Conservation (phyloP, 1,140 invertebrate species). For the Palaemon carinicauda region DNA sequence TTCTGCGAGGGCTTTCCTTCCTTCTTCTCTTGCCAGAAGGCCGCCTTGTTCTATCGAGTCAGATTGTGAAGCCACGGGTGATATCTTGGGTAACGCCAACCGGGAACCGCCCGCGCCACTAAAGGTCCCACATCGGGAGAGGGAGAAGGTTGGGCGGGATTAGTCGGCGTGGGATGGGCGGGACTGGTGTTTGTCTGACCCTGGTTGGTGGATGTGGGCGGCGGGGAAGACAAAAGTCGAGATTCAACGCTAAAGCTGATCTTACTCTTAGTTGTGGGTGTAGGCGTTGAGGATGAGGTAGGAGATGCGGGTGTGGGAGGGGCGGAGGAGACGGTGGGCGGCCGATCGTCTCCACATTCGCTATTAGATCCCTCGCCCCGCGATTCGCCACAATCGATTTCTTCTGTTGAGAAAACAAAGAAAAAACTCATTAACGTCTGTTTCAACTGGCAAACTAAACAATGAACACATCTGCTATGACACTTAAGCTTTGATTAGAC, state of each 20-base stretch:
- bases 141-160: conserved; percentile 18
- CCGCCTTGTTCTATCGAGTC: conserved; percentile 20
- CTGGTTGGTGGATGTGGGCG: conserved; percentile 36
- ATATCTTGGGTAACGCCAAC: conserved; percentile 46
- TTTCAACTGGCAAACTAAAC: neutral
- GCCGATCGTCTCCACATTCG: conserved; percentile 40
- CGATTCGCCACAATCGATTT: conserved; percentile 29
- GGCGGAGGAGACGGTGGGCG: conserved; percentile 38
- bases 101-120: conserved; percentile 38
- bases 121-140: conserved; percentile 33
- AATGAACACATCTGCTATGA: neutral
- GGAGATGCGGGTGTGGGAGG: conserved; percentile 41
- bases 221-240: conserved; percentile 42
- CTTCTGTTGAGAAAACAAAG: conserved; percentile 5
- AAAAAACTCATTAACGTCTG: no score
- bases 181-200: conserved; percentile 1
- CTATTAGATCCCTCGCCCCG: conserved; percentile 49
- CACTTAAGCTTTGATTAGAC: neutral
- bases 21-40: neutral
- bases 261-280: conserved; percentile 49
- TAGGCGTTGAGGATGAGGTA: conserved; percentile 47
- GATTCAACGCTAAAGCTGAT: conserved; percentile 60
- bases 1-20: neutral
- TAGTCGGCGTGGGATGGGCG: conserved; percentile 40
- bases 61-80: conserved; percentile 51